Evolutionary conservation across 2,888 invertebrate genomes (phyloP).

Genomic region (Hypercompe scribonia): DNA sequence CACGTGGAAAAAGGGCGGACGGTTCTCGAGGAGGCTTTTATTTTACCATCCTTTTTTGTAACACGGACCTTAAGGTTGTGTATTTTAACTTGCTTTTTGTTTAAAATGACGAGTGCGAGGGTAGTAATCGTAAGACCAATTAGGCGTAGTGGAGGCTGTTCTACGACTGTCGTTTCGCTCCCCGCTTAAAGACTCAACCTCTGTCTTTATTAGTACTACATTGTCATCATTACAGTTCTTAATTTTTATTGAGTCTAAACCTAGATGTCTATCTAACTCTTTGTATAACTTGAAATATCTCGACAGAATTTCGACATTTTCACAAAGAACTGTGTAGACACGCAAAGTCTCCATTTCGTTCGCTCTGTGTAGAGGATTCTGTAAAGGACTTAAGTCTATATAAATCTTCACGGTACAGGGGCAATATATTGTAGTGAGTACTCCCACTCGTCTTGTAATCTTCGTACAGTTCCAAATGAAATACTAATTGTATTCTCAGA

Average conservation of each 20-base stretch:
- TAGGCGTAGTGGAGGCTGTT: conserved; percentile 63
- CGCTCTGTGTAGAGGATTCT: conserved; percentile 38
- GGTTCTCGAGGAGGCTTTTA: conserved; percentile 61
- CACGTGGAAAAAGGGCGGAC: conserved; percentile 74
- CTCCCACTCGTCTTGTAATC: conserved; percentile 61
- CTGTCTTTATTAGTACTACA: conserved; percentile 60
- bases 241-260: conserved; percentile 41
- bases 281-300: conserved; percentile 31
- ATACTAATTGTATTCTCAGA: conserved; percentile 67
- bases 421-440: conserved; percentile 59
- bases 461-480: conserved; percentile 62
- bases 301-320: conserved; percentile 31
- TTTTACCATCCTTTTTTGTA: conserved; percentile 53
- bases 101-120: conserved; percentile 43
- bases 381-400: conserved; percentile 45
- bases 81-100: conserved; percentile 59
- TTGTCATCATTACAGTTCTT: conserved; percentile 55
- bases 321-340: conserved; percentile 34
- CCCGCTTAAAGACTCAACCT: conserved; percentile 64
- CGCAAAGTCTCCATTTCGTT: conserved; percentile 54
- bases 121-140: conserved; percentile 68
- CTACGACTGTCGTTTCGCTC: conserved; percentile 60
- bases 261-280: conserved; percentile 8
- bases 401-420: conserved; percentile 54
- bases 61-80: conserved; percentile 57